Evolutionary conservation across 2,113 vertebrate species (phyloP), one percentile per base, ranked within the genome.

Genomic region (Chaetura pelagica): DNA sequence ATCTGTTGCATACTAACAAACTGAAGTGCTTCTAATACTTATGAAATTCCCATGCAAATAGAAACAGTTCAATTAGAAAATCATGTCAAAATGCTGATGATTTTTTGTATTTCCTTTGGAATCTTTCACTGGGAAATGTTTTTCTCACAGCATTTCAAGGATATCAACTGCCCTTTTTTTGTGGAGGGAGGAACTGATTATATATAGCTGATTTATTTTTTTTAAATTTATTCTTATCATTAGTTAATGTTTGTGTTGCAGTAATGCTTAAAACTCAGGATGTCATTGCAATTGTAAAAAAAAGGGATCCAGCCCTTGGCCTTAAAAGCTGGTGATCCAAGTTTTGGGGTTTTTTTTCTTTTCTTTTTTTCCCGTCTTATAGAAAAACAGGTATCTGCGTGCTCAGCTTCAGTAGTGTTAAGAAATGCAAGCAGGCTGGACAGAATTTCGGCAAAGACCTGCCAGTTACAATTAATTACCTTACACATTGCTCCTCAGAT

Each of bases 31-130:
- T 80, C 64, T 62, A 48, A 79, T 84, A 54, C 20, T 76, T 11
- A 35, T 68, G 76, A 57, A 72, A 66, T 52, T 89, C 40, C n/a
- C 38, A 44, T 64, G 75, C 52, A 59, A 91, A 89, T 17, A 73
- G 4, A 75, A 89, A 63, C 1, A 67, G 12, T 72, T 81, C 69
- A 58, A 10, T 85, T 76, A 68, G 42, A 87, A 20, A 71, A 75
- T 73, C 40, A 62, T 3, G 3, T 69, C 29, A 78, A 81, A 92
- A 58, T 49, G 15, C 35, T 87, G 69, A 72, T 78, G 15, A 6
- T 57, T 87, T 95, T 89, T 72, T 40, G 78, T 89, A 73, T 72
- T 97, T 94, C 58, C 74, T 79, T 69, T 73, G 54, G 42, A 87
- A 68, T 64, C 14, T 91, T 82, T 66, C 40, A 40, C 73, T 78